Conservation (phyloP, 2,113 vertebrate genomes). For the Anseranas semipalmata region DNA sequence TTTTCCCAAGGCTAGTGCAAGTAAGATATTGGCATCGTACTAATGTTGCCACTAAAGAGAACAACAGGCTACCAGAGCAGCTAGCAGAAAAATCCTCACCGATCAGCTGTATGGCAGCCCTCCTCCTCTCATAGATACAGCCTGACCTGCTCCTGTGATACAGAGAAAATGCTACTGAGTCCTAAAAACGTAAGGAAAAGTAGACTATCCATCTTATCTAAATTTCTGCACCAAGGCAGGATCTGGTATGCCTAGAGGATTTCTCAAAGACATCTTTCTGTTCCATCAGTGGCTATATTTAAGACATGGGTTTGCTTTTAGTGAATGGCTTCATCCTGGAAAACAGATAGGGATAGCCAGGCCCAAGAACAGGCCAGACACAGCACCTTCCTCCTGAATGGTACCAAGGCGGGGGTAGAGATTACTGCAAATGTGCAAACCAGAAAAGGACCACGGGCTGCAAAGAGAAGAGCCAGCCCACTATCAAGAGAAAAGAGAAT, state of each 20-base stretch:
- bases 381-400: neutral
- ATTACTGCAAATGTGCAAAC: neutral
- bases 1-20: neutral
- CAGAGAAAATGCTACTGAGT: neutral
- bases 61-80: neutral
- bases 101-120: neutral
- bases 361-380: neutral
- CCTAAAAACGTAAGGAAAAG: neutral
- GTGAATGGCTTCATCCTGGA: neutral
- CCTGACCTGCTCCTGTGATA: neutral
- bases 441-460: rapidly evolving
- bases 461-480: neutral
- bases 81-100: neutral
- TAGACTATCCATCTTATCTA: neutral
- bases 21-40: neutral
- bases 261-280: neutral
- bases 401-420: neutral
- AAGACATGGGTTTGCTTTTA: neutral
- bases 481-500: neutral
- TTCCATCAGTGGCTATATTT: neutral
- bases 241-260: neutral
- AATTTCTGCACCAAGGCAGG: neutral
- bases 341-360: neutral
- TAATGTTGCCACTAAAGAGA: neutral
- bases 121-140: neutral